Evolutionary conservation across 2,113 vertebrate species (phyloP), one percentile per base, ranked within the genome.

Genomic region (Clarias magur): DNA sequence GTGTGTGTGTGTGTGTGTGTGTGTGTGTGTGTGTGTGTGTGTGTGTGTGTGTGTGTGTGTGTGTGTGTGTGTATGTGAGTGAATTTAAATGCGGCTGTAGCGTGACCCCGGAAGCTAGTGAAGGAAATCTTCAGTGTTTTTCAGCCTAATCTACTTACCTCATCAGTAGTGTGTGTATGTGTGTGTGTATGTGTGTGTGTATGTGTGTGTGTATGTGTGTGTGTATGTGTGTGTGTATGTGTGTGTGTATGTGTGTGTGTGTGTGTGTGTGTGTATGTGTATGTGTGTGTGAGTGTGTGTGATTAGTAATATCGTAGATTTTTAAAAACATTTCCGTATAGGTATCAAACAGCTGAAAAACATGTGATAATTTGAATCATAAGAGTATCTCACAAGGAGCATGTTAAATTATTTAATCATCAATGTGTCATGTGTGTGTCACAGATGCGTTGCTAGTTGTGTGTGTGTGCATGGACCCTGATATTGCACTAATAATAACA

Each of bases 41-140:
- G n/a, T n/a, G n/a, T n/a, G n/a, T n/a, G n/a, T n/a, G n/a, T n/a
- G n/a, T n/a, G n/a, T n/a, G n/a, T 80, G 57, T 80, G 70, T 57
- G 70, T 79, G 70, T 82, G 53, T 87, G 65, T 72, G 68, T 27
- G 80, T 76, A 65, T 56, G 67, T 83, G 56, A 25, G 42, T 17
- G 70, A 56, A 83, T 85, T 79, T 85, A 62, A 79, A 78, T 78
- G 72, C 19, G 34, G 19, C n/a, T 59, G 63, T 25, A 25, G 62
- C 57, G 78, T 60, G 48, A 56, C 76, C 76, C 53, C 11, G 6
- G 75, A 79, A 56, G n/a, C 76, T 25, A 56, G 25, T 79, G 13
- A 79, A 1, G n/a, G n/a, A 76, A 76, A 56, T 79, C 48, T 79
- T 15, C 25, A 27, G 23, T 17, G 3, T 27, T 27, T 78, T 76